These are phyloP conservation scores for Parnassius smintheus DNA, from an alignment of 2,888 invertebrate species.

Conservation along the genomic window DNA sequence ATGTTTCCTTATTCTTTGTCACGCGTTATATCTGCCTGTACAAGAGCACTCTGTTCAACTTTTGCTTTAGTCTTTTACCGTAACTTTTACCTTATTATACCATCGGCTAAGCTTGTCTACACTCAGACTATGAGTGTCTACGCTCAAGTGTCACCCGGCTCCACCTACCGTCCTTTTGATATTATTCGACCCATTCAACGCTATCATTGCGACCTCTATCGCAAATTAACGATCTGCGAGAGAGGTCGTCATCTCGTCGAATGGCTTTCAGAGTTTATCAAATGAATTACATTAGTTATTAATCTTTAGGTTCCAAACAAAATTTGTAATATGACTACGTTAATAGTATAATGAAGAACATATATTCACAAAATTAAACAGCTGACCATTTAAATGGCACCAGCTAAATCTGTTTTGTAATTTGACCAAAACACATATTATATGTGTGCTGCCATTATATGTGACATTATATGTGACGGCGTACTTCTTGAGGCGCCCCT, in stretches of 20 bases:
- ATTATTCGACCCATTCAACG: slow-evolving; percentile 42
- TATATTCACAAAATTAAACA: too few species aligned
- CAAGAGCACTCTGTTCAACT: not conserved
- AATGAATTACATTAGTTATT: slow-evolving; percentile 2
- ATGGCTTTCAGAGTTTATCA: slow-evolving; percentile 35
- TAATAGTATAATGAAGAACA: too few species aligned
- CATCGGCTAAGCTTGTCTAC: slow-evolving; percentile 16
- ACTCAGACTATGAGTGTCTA: slow-evolving; percentile 15
- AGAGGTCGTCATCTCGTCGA: slow-evolving; percentile 41
- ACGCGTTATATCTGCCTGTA: slow-evolving; percentile 6
- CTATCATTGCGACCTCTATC: slow-evolving; percentile 50
- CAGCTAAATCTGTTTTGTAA: too few species aligned
- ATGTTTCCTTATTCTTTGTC: slow-evolving; percentile 17
- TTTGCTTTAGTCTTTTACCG: slow-evolving; percentile 12
- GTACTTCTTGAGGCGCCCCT: too few species aligned
- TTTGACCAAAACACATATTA: too few species aligned
- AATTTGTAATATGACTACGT: too few species aligned
- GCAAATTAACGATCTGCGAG: slow-evolving; percentile 53
- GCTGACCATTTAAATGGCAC: too few species aligned
- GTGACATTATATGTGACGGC: too few species aligned
- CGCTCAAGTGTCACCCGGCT: slow-evolving; percentile 27
- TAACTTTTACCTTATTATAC: slow-evolving; percentile 4
- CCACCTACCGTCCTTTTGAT: slow-evolving; percentile 34
- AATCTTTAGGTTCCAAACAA: too few species aligned
- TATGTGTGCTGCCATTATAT: too few species aligned